These are phyloP conservation scores for Ellobium chinense DNA, from an alignment of 2,888 invertebrate species.

Conservation along the genomic window DNA sequence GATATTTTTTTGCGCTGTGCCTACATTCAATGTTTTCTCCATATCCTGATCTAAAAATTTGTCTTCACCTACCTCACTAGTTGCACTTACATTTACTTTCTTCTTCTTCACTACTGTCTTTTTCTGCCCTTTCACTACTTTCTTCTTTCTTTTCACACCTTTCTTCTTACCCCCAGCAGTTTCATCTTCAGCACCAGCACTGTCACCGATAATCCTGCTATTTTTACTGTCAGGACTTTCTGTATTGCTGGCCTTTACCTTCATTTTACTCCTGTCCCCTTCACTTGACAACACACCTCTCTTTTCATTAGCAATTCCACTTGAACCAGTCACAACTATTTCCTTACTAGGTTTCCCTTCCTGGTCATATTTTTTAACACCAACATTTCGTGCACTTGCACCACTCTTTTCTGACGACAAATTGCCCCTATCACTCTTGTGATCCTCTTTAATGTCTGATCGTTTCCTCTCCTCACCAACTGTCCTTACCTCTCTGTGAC, in stretches of 20 bases:
- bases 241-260: not conserved
- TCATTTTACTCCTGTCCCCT: not conserved
- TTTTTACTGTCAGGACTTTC: not conserved
- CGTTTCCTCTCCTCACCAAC: too few species aligned
- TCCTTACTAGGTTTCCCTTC: not conserved
- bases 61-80: too few species aligned
- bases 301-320: not conserved
- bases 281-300: not conserved
- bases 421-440: too few species aligned
- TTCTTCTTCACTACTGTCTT: not conserved
- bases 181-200: not conserved
- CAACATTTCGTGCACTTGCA: too few species aligned
- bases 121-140: not conserved
- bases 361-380: too few species aligned
- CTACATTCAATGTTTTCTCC: too few species aligned
- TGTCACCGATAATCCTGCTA: not conserved
- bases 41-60: not conserved
- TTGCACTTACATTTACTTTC: too few species aligned
- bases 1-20: too few species aligned
- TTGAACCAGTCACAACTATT: not conserved
- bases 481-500: too few species aligned
- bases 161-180: not conserved
- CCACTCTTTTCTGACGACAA: too few species aligned
- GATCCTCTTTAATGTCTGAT: too few species aligned
- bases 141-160: not conserved